Conservation (phyloP, 1,140 invertebrate species). For the Cephus cinctus region DNA sequence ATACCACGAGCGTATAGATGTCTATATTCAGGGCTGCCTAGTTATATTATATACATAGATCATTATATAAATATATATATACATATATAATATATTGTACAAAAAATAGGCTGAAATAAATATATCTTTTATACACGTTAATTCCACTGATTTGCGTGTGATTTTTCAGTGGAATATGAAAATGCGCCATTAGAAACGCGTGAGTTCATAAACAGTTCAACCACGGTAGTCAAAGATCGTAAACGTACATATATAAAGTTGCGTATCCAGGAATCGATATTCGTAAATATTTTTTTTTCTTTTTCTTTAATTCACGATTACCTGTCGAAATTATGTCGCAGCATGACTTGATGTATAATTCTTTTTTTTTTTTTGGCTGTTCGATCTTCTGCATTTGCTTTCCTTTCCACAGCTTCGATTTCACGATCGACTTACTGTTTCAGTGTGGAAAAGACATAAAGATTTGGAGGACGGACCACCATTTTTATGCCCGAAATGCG, state of each 20-base stretch:
- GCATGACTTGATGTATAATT: not conserved
- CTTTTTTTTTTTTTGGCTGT: not conserved
- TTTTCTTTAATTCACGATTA: conserved; percentile 1
- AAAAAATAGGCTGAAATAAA: conserved; percentile 17
- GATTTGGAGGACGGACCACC: conserved; percentile 26
- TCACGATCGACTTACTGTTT: conserved; percentile 29
- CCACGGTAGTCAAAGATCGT: too few relatives aligned
- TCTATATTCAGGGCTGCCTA: too few relatives aligned
- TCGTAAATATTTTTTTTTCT: too few relatives aligned
- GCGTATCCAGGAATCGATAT: too few relatives aligned
- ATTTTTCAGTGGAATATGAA: conserved; percentile 5
- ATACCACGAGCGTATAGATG: too few relatives aligned
- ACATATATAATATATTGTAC: not conserved
- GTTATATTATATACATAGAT: not conserved
- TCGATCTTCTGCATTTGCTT: not conserved
- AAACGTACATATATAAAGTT: too few relatives aligned
- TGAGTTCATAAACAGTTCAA: not conserved
- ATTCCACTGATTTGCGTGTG: conserved; percentile 3
- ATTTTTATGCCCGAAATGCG: conserved; percentile 49
- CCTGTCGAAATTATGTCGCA: not conserved
- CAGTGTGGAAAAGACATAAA: conserved; percentile 30
- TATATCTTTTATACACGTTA: not conserved
- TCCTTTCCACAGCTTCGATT: not conserved
- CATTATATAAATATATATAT: conserved; percentile 1
- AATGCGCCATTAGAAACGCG: not conserved